Evolutionary conservation across 1,140 invertebrate species (phyloP).

Genomic region (Zaprionus capensis): DNA sequence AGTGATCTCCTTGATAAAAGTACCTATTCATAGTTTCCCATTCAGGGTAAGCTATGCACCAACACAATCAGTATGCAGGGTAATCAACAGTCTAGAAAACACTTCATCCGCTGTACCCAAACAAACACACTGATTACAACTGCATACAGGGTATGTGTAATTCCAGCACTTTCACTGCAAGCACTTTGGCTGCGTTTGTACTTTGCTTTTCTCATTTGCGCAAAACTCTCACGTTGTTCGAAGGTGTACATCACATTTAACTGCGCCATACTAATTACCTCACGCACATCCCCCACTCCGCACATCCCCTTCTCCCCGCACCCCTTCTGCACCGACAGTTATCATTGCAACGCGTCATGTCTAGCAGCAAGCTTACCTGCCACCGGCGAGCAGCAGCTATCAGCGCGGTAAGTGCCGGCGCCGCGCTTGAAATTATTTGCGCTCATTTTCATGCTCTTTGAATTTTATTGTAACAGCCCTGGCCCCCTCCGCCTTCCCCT

Average conservation of each 20-base stretch:
- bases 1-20: too few species aligned
- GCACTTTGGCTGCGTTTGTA: neutral
- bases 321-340: neutral
- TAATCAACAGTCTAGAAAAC: too few species aligned
- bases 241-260: constrained; percentile 4
- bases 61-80: too few species aligned
- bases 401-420: neutral
- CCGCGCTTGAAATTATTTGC: constrained; percentile 4
- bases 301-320: neutral
- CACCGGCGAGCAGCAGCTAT: neutral
- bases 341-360: constrained; percentile 3
- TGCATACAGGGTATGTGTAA: neutral
- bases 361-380: neutral
- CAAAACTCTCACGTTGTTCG: constrained; percentile 1
- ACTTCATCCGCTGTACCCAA: too few species aligned
- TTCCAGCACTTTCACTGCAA: neutral
- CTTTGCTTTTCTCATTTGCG: constrained; percentile 5
- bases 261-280: constrained; percentile 3
- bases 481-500: neutral
- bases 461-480: constrained; percentile 6
- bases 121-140: too few species aligned
- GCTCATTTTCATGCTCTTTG: constrained; percentile 9
- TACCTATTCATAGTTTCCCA: too few species aligned
- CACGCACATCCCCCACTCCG: neutral
- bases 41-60: too few species aligned